Evolutionary conservation across 2,113 vertebrate genomes (phyloP).

Genomic region (Podocnemis expansa): DNA sequence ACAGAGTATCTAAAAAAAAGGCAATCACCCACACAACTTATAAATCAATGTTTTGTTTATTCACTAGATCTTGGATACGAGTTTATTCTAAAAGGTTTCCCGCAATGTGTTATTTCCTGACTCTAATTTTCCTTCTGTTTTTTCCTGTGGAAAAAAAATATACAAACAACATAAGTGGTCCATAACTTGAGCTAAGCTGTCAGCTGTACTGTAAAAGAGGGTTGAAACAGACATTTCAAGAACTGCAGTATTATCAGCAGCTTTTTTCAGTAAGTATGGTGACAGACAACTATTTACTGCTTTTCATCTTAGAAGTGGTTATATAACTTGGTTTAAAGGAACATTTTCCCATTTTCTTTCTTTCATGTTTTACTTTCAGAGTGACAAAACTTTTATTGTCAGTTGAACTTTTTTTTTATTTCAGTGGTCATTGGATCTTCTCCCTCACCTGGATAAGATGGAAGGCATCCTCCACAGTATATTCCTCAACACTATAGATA

Average conservation of each 20-base stretch:
- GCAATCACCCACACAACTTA: not conserved
- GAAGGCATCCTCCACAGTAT: not conserved
- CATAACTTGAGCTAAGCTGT: not conserved
- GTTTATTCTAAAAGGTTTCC: not conserved
- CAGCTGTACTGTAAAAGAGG: not conserved
- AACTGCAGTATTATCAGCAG: not conserved
- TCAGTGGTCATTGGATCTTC: not conserved
- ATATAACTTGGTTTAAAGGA: not conserved
- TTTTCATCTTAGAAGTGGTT: not conserved
- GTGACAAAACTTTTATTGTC: not conserved
- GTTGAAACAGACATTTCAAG: not conserved
- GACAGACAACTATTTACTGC: not conserved
- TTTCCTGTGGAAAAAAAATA: not conserved
- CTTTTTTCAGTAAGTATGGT: not conserved
- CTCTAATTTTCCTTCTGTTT: not conserved
- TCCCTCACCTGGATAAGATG: not conserved
- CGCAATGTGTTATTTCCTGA: not conserved
- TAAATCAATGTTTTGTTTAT: not conserved
- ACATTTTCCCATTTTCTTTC: not conserved
- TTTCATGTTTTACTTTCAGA: accelerated
- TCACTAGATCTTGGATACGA: not conserved
- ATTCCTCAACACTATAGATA: not conserved
- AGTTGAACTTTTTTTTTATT: not conserved
- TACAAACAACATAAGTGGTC: not conserved
- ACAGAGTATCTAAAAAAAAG: not conserved